These are phyloP conservation scores for Tragelaphus eurycerus DNA, from an alignment of 2,797 vertebrate genomes.

Conservation along the genomic window DNA sequence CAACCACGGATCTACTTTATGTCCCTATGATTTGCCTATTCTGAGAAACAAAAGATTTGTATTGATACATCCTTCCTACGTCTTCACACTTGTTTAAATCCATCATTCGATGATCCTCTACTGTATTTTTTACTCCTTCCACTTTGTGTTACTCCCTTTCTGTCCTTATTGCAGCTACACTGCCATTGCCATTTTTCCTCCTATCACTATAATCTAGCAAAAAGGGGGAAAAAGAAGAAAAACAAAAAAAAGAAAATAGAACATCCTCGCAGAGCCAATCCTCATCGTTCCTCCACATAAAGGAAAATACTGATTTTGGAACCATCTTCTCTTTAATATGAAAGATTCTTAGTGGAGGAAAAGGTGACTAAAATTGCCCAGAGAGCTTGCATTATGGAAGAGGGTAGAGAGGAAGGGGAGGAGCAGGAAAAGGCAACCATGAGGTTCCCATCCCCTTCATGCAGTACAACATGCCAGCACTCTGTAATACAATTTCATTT, in stretches of 20 bases:
- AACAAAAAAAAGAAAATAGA: not conserved
- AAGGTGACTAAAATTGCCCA: not conserved
- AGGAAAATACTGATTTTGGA: not conserved
- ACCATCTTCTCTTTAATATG: not conserved
- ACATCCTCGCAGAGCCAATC: not conserved
- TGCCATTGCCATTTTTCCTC: not conserved
- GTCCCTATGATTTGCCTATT: not conserved
- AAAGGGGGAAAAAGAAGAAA: not conserved
- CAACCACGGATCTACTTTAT: not conserved
- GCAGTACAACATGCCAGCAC: rapidly evolving
- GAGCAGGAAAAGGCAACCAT: not conserved
- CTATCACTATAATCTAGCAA: not conserved
- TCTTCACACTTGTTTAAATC: not conserved
- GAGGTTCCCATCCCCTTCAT: not conserved
- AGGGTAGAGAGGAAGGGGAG: not conserved
- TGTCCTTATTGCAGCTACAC: not conserved
- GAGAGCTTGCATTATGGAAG: not conserved
- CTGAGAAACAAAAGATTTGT: not conserved
- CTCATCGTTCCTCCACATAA: not conserved
- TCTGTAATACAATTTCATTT: not conserved
- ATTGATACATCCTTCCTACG: not conserved
- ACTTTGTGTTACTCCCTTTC: not conserved
- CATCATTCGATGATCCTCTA: not conserved
- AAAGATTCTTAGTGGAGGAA: not conserved
- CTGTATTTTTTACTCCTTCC: not conserved